Percentiles rank a stretch among this genome's conserved stretches.
Conservation (phyloP, 2,888 invertebrate genomes). For the Eristalis pertinax region DNA sequence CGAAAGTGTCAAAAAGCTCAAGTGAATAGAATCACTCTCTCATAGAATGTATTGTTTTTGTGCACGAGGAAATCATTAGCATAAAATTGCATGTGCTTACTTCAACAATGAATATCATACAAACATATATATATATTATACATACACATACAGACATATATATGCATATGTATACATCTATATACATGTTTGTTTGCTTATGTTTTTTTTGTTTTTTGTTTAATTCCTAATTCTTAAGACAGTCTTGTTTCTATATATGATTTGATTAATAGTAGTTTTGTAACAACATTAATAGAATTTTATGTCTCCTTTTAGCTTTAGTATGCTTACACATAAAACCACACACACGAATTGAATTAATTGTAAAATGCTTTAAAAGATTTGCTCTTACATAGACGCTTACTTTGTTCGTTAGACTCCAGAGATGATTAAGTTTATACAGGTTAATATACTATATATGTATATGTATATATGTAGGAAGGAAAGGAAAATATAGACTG, state of each 20-base stretch:
- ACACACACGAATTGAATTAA: constrained; percentile 44
- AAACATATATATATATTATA: constrained; percentile 48
- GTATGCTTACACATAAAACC: constrained; percentile 42
- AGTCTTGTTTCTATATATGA: constrained; percentile 74
- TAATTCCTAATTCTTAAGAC: constrained; percentile 73
- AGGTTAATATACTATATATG: constrained; percentile 18
- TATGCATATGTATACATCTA: constrained; percentile 34
- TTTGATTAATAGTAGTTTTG: constrained; percentile 69
- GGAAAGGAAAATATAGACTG: neutral
- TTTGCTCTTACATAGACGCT: constrained; percentile 9
- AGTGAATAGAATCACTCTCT: constrained; percentile 42
- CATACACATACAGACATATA: constrained; percentile 21
- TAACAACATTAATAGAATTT: constrained; percentile 68
- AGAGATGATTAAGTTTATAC: constrained; percentile 45
- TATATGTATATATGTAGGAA: constrained; percentile 6
- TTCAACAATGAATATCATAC: constrained; percentile 64
- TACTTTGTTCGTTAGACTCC: constrained; percentile 42
- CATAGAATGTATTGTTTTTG: constrained; percentile 60
- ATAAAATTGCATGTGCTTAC: constrained; percentile 64
- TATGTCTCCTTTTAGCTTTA: constrained; percentile 42
- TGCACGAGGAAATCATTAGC: constrained; percentile 67
- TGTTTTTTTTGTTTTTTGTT: constrained; percentile 21
- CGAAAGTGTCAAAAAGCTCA: constrained; percentile 29
- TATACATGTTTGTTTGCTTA: constrained; percentile 1
- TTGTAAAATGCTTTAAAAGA: constrained; percentile 23